phyloP scores from a whole-genome alignment of 2,888 invertebrate genomes.

The Ormyrus nitidulus region DNA sequence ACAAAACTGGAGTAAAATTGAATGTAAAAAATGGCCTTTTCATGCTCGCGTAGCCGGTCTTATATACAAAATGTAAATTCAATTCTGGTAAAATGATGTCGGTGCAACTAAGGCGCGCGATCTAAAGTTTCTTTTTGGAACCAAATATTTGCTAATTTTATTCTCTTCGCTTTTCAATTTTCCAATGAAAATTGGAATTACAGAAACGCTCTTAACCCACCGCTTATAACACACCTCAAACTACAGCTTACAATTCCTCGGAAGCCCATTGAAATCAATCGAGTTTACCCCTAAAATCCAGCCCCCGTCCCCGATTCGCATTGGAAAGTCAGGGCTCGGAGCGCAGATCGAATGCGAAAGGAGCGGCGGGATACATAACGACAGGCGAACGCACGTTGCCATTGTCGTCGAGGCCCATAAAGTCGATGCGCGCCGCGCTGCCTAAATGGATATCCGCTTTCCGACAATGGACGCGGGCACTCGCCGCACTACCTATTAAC shows the following conservation, averaged over 20 bases:
- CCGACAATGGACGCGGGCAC: constrained; percentile 35
- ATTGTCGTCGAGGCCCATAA: constrained; percentile 21
- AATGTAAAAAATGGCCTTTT: too few species aligned
- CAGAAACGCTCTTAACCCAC: background rate
- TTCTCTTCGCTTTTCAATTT: too few species aligned
- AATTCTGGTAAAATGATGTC: too few species aligned
- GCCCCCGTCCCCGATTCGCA: background rate
- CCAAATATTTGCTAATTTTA: too few species aligned
- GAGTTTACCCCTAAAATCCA: background rate
- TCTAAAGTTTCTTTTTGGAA: too few species aligned
- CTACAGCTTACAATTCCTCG: background rate
- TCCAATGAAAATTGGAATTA: background rate
- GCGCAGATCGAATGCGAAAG: constrained; percentile 28
- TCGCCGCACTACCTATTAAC: constrained; percentile 14
- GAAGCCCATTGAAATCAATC: background rate
- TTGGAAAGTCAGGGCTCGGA: background rate
- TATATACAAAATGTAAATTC: too few species aligned
- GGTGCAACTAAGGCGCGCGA: too few species aligned
- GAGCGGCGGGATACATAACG: background rate
- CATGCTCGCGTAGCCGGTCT: too few species aligned
- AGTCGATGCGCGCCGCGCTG: constrained; percentile 13
- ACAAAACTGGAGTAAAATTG: too few species aligned
- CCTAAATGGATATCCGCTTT: constrained; percentile 51
- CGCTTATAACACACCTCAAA: background rate
- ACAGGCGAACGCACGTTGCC: constrained; percentile 44